Base-by-base conservation (phyloP, 2,797 vertebrate species). In the Syngnathus acus region DNA sequence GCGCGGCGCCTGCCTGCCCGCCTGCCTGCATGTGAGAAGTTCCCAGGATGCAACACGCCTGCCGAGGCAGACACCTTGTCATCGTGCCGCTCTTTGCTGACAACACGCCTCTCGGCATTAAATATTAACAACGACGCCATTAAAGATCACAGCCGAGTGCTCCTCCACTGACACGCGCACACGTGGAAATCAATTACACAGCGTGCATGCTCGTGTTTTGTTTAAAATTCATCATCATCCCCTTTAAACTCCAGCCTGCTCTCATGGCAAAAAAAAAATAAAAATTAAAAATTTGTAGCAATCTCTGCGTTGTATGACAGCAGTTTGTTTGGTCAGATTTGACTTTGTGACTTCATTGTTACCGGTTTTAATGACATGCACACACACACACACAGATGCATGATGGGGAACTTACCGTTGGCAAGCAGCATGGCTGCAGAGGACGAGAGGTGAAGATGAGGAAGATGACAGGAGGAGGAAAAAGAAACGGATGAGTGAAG, bases 61-160 rank as follows among this genome's bases (percentile, higher is more conserved):
- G 78, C 71, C 68, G 65, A 58, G 58, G 38, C 32, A 32, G 32
- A 32, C 39, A 72, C 69, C 80, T 72, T 82, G 85, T 86, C 86
- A 68, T 78, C 78, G 79, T 68, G 74, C 76, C 70, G 72, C 73
- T 73, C 78, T 77, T 57, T 68, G 78, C 82, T 85, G 81, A 82
- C 83, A 84, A 86, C 82, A 84, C 66, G 72, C 75, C 83, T 68
- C 72, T 63, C 2, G 23, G 67, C 76, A 83, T 88, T 79, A 89
- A 87, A 89, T 89, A 89, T 89, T 88, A 85, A 90, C 72, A 84
- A 88, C 69, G 14, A 37, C 57, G 72, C 84, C 79, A 86, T 87
- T 87, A 89, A 82, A 85, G 78, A 86, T 87, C 82, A 82, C 80
- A 87, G 83, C 75, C 77, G 66, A 70, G 71, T 68, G 72, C 63